These are phyloP conservation scores for Myiozetetes cayanensis DNA, from an alignment of 2,113 vertebrate species.

Conservation along the genomic window DNA sequence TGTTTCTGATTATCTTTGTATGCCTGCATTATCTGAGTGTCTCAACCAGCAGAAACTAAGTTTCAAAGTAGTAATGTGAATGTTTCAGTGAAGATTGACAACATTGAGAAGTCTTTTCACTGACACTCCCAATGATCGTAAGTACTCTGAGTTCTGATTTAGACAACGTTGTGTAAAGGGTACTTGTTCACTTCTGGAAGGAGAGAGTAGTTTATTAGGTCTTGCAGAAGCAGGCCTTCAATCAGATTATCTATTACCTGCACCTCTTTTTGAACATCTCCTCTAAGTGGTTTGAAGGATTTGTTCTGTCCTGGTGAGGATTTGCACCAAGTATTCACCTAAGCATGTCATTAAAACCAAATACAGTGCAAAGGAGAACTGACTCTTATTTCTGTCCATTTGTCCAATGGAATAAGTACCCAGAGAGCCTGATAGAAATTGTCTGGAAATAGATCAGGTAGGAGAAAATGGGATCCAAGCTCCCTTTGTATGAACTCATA, in stretches of 20 bases:
- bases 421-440: not conserved
- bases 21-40: not conserved
- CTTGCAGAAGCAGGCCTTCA: not conserved
- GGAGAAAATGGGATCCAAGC: not conserved
- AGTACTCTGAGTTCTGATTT: not conserved
- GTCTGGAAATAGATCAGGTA: not conserved
- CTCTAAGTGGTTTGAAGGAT: not conserved
- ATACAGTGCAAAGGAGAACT: not conserved
- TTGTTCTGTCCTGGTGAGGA: not conserved
- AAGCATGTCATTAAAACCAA: not conserved
- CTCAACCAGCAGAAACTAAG: not conserved
- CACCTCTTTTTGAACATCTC: not conserved
- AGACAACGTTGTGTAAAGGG: not conserved
- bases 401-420: not conserved
- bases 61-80: not conserved
- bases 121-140: not conserved
- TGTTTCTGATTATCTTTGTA: not conserved
- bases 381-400: not conserved
- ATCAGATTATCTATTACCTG: not conserved
- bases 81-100: not conserved
- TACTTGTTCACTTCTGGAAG: not conserved
- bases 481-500: not conserved
- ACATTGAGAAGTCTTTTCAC: not conserved
- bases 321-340: not conserved
- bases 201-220: not conserved